Conservation (phyloP, 2,797 vertebrate species). For the Smutsia gigantea region DNA sequence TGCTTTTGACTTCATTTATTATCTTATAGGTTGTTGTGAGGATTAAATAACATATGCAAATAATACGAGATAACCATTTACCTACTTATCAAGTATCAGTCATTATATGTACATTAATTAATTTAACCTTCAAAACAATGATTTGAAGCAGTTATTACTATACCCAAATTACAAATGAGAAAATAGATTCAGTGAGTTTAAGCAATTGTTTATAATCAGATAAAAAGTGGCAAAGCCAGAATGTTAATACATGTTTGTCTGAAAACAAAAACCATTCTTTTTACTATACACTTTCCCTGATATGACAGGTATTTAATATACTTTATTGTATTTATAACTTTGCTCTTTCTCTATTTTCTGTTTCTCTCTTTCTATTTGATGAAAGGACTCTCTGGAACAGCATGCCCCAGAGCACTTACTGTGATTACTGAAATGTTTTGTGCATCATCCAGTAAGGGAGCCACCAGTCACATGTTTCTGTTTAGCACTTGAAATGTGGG, state of each 20-base stretch:
- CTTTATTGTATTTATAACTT: not conserved
- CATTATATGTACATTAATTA: not conserved
- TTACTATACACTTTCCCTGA: not conserved
- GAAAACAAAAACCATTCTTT: not conserved
- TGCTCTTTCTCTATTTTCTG: not conserved
- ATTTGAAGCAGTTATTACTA: not conserved
- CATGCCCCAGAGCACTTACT: not conserved
- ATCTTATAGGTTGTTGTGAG: not conserved
- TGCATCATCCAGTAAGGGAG: not conserved
- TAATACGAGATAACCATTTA: not conserved
- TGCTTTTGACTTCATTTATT: not conserved
- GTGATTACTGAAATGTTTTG: conserved; percentile 8
- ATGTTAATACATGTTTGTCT: not conserved
- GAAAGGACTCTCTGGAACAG: not conserved
- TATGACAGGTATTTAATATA: not conserved
- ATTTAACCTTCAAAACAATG: not conserved
- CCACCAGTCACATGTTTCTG: not conserved
- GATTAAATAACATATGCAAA: not conserved
- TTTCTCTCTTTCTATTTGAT: not conserved
- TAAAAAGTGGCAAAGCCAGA: not conserved
- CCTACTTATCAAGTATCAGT: not conserved
- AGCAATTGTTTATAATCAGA: not conserved
- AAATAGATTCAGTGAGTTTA: not conserved
- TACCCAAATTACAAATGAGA: not conserved
- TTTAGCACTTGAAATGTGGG: conserved; percentile 15